Base-by-base conservation (phyloP, 2,113 vertebrate species). In the Anser brachyrhynchus region DNA sequence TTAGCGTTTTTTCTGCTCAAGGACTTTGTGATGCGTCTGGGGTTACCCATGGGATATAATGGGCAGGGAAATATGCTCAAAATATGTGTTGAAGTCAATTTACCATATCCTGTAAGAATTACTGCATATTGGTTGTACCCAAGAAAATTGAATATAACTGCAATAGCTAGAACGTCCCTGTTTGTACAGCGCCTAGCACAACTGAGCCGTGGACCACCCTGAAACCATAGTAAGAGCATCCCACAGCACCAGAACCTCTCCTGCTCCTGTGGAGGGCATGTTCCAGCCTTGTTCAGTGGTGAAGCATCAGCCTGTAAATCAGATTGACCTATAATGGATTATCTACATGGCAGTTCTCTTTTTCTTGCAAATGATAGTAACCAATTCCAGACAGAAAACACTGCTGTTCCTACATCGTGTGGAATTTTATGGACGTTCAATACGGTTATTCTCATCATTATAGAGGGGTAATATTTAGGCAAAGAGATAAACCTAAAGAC, bases 51-150 rank as follows among this genome's bases (percentile, higher is more conserved):
- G 51, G 61, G 65, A 51, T 76, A 14, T 9, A 33, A 41, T 12
- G 31, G 52, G 20, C 26, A 23, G 37, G 10, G 35, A 90, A 76
- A 25, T n/a, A 29, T 1, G 2, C 2, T 0, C 2, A 57, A 51
- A 51, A 13, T 8, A 3, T 51, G 44, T 9, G 6, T 59, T 82
- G 44, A 65, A 78, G 20, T 71, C 61, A 51, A 5, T 66, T 83
- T 70, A 43, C n/a, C 5, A 0, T n/a, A 18, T 49, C 37, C 8
- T 3, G 5, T 70, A 65, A 74, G n/a, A 65, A 66, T 65, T 69
- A 37, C 3, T 49, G 15, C 17, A 1, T 46, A 8, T 71, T 6
- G 2, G 31, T 37, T 43, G 39, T 75, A 61, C 15, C 3, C 39
- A 43, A 20, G 22, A 61, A 82, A 84, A 39, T 2, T 3, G 5